phyloP scores from a whole-genome alignment of 2,113 vertebrate genomes.

The Pelodiscus sinensis region DNA sequence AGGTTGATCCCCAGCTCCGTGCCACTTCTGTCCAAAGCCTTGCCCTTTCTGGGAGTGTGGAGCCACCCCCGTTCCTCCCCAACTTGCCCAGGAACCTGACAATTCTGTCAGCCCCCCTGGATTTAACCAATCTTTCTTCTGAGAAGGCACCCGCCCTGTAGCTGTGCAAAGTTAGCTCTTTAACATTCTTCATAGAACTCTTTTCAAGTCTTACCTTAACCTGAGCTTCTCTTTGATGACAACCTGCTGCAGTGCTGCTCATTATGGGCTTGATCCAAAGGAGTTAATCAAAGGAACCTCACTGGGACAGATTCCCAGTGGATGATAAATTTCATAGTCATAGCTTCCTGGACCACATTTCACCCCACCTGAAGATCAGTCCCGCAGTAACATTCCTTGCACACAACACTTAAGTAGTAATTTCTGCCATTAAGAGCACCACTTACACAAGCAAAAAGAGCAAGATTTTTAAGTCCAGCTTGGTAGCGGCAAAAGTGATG shows the following conservation, averaged over 20 bases:
- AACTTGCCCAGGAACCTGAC: no score
- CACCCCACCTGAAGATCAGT: background rate
- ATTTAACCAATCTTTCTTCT: slow-evolving; percentile 55
- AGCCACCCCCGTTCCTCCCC: no score
- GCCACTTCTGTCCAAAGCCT: no score
- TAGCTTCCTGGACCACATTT: background rate
- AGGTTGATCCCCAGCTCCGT: no score
- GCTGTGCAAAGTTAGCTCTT: slow-evolving; percentile 37
- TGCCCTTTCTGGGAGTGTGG: no score
- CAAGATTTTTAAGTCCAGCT: slow-evolving; percentile 69
- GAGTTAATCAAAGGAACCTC: background rate
- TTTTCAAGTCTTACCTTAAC: background rate
- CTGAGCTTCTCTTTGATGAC: slow-evolving; percentile 17
- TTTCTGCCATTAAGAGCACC: slow-evolving; percentile 10
- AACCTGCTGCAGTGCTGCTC: slow-evolving; percentile 41
- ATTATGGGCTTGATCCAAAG: background rate
- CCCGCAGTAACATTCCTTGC: background rate
- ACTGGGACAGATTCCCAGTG: background rate
- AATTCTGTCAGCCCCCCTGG: no score
- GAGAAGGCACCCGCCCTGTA: slow-evolving; percentile 69
- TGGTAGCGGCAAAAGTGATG: slow-evolving; percentile 51
- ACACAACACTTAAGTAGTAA: slow-evolving; percentile 13
- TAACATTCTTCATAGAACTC: slow-evolving; percentile 10
- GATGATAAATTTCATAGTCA: background rate
- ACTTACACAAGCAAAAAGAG: slow-evolving; percentile 51